phyloP scores from a whole-genome alignment of 2,113 vertebrate species.

The Paedocypris sp. region DNA sequence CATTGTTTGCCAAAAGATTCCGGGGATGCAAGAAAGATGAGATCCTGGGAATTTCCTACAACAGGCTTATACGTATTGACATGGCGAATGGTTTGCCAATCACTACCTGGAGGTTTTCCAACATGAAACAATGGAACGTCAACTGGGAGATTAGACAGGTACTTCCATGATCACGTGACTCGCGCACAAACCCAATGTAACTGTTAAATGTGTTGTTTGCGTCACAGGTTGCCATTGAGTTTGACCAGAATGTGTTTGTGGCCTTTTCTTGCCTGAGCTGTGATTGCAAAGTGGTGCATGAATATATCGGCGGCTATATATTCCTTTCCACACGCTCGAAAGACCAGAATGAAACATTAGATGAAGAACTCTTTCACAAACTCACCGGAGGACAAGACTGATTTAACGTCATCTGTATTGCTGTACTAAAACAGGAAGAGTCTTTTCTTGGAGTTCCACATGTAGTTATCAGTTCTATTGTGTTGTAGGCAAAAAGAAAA shows the following conservation, averaged over 20 bases:
- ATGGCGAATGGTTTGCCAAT: conserved; percentile 74
- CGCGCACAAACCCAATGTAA: neutral
- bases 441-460: no score
- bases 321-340: conserved; percentile 94
- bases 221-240: conserved; percentile 85
- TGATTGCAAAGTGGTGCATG: conserved; percentile 90
- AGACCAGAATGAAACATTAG: conserved; percentile 89
- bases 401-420: conserved; percentile 39
- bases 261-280: conserved; percentile 84
- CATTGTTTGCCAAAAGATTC: conserved; percentile 63
- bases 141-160: conserved; percentile 99
- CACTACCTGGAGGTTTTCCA: conserved; percentile 91
- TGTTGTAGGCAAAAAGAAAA: no score
- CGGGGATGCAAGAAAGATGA: conserved; percentile 89
- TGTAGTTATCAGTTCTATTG: no score
- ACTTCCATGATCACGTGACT: neutral
- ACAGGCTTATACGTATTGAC: conserved; percentile 88
- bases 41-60: conserved; percentile 90
- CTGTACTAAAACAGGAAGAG: no score
- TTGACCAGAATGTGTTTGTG: conserved; percentile 81
- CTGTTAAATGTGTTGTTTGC: neutral
- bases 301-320: conserved; percentile 95
- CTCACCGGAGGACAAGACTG: conserved; percentile 89
- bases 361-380: conserved; percentile 95
- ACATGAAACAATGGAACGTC: conserved; percentile 98